Evolutionary conservation across 2,113 vertebrate species (phyloP).

Genomic region (Nothocercus nigrocapillus): DNA sequence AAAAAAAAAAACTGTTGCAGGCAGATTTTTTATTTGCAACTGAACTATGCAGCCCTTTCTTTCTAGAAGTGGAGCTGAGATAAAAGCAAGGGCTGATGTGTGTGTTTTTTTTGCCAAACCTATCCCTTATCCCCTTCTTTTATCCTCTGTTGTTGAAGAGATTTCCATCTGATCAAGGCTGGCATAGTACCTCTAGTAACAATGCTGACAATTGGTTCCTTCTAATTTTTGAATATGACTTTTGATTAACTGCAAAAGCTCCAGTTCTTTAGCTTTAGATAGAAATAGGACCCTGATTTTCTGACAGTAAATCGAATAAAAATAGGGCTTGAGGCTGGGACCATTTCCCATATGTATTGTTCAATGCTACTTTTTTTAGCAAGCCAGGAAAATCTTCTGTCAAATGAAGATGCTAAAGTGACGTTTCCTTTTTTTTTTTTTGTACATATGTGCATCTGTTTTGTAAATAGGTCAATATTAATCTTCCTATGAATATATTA

Average conservation of each 20-base stretch:
- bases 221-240: not conserved
- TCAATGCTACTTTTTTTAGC: not conserved
- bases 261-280: not conserved
- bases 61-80: not conserved
- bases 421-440: not conserved
- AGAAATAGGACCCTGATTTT: not conserved
- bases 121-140: not conserved
- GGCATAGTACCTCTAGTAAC: not conserved
- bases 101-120: not conserved
- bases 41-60: not conserved
- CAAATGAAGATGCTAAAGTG: not conserved
- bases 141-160: not conserved
- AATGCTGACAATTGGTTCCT: not conserved
- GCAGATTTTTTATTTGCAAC: not conserved
- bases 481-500: not conserved
- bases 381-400: not conserved
- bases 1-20: not conserved
- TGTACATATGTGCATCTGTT: not conserved
- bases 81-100: not conserved
- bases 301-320: fast-evolving
- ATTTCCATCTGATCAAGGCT: not conserved
- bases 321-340: not conserved
- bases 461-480: slow-evolving; percentile 1
- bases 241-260: not conserved
- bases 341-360: not conserved